Percentiles rank a stretch among this genome's conserved stretches.
Evolutionary conservation across 2,113 vertebrate genomes (phyloP).

Genomic region (Ranitomeya imitator): DNA sequence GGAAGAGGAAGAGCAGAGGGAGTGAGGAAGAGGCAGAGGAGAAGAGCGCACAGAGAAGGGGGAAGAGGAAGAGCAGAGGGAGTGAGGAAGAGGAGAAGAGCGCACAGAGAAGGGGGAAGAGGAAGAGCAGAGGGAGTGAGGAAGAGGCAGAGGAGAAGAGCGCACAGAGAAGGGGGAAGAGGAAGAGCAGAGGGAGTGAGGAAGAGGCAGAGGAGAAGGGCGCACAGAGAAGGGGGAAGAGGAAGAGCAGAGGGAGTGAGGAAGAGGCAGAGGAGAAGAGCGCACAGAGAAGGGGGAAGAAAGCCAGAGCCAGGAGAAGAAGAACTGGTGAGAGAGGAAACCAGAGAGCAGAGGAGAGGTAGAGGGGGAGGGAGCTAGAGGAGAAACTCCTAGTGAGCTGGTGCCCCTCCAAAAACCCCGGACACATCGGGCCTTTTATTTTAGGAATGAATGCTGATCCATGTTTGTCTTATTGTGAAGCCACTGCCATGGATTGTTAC

Average conservation of each 20-base stretch:
- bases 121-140: no score
- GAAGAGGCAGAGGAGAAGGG: no score
- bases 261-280: no score
- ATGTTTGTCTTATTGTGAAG: slow-evolving; percentile 93
- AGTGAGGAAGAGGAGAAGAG: no score
- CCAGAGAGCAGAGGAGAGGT: slow-evolving; percentile 56
- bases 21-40: neutral
- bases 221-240: no score
- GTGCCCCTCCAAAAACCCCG: slow-evolving; percentile 70
- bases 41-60: slow-evolving; percentile 59
- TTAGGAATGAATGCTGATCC: slow-evolving; percentile 95
- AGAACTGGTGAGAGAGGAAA: slow-evolving; percentile 22
- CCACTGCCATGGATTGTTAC: slow-evolving; percentile 94
- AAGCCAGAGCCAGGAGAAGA: slow-evolving; percentile 59
- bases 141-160: no score
- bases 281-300: no score
- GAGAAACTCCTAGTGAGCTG: slow-evolving; percentile 56
- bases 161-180: no score
- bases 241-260: no score
- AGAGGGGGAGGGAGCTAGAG: slow-evolving; percentile 32
- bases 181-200: no score
- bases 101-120: no score
- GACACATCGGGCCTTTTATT: slow-evolving; percentile 74
- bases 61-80: no score
- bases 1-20: slow-evolving; percentile 59